These are phyloP conservation scores for Petromus typicus DNA, from an alignment of 2,113 vertebrate genomes.

Conservation along the genomic window DNA sequence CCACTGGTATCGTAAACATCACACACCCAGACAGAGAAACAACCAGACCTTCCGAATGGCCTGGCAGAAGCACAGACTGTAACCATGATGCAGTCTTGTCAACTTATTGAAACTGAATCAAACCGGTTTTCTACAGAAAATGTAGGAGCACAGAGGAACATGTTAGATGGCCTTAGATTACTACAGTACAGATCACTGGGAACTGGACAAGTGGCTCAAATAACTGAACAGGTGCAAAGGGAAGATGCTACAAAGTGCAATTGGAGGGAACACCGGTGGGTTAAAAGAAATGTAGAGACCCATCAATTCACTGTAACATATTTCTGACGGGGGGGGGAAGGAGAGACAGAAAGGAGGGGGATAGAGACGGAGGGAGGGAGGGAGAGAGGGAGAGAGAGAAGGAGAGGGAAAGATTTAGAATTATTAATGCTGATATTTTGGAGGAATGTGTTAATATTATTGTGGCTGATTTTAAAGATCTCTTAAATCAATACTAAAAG, in stretches of 20 bases:
- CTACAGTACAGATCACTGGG: neutral
- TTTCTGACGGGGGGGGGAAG: neutral
- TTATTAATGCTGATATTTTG: neutral
- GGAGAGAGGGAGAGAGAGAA: neutral
- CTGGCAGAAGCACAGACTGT: neutral
- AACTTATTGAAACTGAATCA: neutral
- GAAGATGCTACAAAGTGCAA: neutral
- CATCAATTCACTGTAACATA: neutral
- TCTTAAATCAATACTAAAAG: neutral
- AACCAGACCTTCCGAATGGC: neutral
- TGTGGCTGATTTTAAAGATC: neutral
- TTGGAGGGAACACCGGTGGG: neutral
- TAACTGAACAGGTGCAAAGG: neutral
- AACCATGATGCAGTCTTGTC: neutral
- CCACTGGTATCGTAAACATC: neutral
- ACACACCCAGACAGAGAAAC: neutral
- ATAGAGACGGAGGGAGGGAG: too few relatives aligned
- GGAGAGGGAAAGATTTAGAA: neutral
- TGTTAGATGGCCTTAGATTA: neutral
- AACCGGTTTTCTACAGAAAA: conserved; percentile 4
- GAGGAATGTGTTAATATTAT: neutral
- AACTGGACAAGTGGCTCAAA: neutral
- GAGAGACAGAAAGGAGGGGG: neutral
- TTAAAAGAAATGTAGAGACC: neutral
- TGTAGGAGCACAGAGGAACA: neutral